A percentile compares a stretch with the other conserved stretches of the same genome.
Evolutionary conservation across 2,888 invertebrate genomes (phyloP).

Genomic region (Colostygia pectinataria): DNA sequence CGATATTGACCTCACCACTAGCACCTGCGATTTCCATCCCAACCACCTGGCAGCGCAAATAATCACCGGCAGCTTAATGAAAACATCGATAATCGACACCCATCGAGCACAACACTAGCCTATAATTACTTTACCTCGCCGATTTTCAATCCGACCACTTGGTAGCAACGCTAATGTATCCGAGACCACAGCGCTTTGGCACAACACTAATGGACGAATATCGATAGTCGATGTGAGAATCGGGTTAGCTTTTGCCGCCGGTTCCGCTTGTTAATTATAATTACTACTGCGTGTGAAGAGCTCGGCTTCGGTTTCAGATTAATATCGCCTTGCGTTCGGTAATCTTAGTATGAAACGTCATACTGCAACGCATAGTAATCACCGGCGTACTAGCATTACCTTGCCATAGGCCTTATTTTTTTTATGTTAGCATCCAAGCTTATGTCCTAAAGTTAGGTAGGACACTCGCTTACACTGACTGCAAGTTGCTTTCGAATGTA

Average conservation of each 20-base stretch:
- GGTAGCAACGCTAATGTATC: conserved; percentile 51
- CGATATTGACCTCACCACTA: conserved; percentile 3
- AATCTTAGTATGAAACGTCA: too few species aligned
- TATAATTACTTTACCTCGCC: conserved; percentile 50
- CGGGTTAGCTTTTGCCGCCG: conserved; percentile 4
- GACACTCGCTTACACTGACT: too few species aligned
- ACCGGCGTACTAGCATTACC: too few species aligned
- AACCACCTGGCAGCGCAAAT: conserved; percentile 11
- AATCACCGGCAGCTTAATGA: conserved; percentile 12
- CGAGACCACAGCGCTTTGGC: conserved; percentile 38
- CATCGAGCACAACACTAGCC: conserved; percentile 34
- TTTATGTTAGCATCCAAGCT: too few species aligned
- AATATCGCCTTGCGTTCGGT: too few species aligned
- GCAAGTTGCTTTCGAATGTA: too few species aligned
- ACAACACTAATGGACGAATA: conserved; percentile 34
- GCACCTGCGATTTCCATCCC: background rate
- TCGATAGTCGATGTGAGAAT: conserved; percentile 27
- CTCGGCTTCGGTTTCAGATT: too few species aligned
- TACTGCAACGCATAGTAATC: too few species aligned
- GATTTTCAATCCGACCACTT: conserved; percentile 51
- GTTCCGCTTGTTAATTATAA: background rate
- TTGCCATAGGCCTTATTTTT: too few species aligned
- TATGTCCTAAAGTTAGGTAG: too few species aligned
- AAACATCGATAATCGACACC: conserved; percentile 32
- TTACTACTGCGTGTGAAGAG: too few species aligned